Percentiles rank a stretch among this genome's conserved stretches.
These are phyloP conservation scores for Phalacrocorax carbo DNA, from an alignment of 2,113 vertebrate species.

Conservation along the genomic window DNA sequence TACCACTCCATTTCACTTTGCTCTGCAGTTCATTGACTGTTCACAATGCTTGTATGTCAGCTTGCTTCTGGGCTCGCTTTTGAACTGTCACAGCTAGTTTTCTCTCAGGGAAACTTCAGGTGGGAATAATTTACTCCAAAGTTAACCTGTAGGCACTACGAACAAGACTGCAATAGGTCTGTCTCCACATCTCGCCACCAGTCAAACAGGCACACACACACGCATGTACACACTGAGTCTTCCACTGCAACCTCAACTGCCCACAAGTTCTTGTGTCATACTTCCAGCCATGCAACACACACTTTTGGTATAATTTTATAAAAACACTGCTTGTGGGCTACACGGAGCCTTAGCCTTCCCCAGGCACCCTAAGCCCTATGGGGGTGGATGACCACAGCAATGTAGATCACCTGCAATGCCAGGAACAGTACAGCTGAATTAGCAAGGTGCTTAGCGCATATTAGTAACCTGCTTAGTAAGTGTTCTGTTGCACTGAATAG, in stretches of 20 bases:
- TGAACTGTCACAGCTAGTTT: neutral
- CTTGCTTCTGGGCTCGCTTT: conserved; percentile 18
- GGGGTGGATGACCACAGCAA: neutral
- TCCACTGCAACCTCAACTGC: neutral
- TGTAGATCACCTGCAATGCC: accelerated
- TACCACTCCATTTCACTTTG: neutral
- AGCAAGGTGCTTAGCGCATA: neutral
- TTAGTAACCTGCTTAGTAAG: neutral
- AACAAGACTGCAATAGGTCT: neutral
- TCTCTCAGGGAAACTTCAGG: neutral
- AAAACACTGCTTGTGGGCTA: neutral
- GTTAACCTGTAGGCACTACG: neutral
- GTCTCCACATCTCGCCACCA: neutral
- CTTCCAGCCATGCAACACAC: neutral
- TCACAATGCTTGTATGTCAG: neutral
- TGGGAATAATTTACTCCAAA: neutral
- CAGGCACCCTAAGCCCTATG: neutral
- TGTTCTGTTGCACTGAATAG: neutral
- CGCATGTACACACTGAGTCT: neutral
- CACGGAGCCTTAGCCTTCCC: neutral
- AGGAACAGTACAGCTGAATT: neutral
- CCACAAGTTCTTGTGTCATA: neutral
- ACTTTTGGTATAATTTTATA: neutral
- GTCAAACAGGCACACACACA: neutral
- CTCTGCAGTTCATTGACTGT: neutral